These are phyloP conservation scores for Zygaena filipendulae DNA, from an alignment of 2,888 invertebrate species.

Conservation along the genomic window DNA sequence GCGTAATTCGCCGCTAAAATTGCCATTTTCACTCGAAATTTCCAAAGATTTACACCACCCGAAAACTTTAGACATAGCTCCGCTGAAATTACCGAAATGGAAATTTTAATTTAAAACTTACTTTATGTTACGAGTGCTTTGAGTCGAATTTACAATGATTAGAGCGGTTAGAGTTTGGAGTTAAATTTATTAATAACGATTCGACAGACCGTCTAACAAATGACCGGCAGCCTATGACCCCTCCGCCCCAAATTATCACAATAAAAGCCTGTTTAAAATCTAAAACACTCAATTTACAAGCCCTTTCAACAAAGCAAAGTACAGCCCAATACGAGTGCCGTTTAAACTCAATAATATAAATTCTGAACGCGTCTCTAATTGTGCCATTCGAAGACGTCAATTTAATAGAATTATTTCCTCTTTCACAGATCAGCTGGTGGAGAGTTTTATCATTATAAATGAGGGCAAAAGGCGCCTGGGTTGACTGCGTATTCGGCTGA, in stretches of 20 bases:
- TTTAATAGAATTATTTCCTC: slow-evolving; percentile 26
- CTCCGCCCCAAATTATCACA: slow-evolving; percentile 27
- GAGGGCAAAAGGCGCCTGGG: slow-evolving; percentile 12
- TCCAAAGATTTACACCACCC: slow-evolving; percentile 34
- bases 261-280: slow-evolving; percentile 36
- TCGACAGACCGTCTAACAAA: too few relatives aligned
- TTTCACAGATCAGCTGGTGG: slow-evolving; percentile 19
- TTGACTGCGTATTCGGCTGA: slow-evolving; percentile 18
- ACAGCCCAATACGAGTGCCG: slow-evolving; percentile 13
- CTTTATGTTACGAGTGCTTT: too few relatives aligned
- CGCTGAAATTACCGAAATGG: too few relatives aligned
- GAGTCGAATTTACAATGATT: too few relatives aligned
- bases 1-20: slow-evolving; percentile 26
- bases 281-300: slow-evolving; percentile 35
- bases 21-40: slow-evolving; percentile 28
- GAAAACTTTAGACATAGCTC: too few relatives aligned
- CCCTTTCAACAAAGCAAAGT: slow-evolving; percentile 17
- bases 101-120: too few relatives aligned
- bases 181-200: too few relatives aligned
- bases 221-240: slow-evolving; percentile 34
- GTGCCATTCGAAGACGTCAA: slow-evolving; percentile 27
- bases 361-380: slow-evolving; percentile 28
- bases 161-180: too few relatives aligned
- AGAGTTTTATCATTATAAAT: slow-evolving; percentile 12
- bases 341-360: slow-evolving; percentile 30